Conservation (phyloP, 23 tunicate genomes). For the Ascidia mentula region DNA sequence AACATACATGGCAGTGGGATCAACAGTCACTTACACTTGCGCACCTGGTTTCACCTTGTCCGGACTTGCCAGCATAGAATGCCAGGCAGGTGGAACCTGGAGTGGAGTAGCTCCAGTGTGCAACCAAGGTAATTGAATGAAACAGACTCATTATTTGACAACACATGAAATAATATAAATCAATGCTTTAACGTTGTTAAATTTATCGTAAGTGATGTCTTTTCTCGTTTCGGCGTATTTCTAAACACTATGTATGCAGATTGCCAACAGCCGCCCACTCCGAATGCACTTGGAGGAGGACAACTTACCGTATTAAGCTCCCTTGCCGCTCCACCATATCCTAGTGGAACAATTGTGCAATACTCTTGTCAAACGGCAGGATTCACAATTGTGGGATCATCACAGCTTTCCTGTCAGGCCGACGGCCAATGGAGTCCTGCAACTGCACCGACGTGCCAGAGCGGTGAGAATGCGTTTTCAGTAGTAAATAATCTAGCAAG, state of each 20-base stretch:
- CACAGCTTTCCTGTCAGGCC: background rate
- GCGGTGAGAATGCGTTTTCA: background rate
- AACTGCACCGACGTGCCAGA: background rate
- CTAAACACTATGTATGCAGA: too few species aligned
- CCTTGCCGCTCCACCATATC: background rate
- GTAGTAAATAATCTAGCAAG: too few species aligned
- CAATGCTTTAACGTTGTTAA: too few species aligned
- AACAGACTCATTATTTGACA: background rate
- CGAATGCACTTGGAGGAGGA: background rate
- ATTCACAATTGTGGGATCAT: background rate
- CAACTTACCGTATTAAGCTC: background rate
- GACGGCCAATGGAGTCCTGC: background rate
- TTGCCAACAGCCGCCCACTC: background rate
- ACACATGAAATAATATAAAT: too few species aligned
- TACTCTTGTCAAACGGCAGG: background rate
- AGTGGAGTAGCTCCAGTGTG: background rate
- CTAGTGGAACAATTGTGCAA: background rate
- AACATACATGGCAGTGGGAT: background rate
- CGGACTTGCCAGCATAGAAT: background rate
- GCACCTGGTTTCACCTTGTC: background rate
- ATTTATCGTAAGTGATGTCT: too few species aligned
- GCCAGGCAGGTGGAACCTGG: background rate
- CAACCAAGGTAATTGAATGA: background rate
- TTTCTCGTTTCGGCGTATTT: too few species aligned
- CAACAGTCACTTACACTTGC: background rate